Conservation (phyloP, 2,113 vertebrate genomes). For the Tragelaphus buxtoni region DNA sequence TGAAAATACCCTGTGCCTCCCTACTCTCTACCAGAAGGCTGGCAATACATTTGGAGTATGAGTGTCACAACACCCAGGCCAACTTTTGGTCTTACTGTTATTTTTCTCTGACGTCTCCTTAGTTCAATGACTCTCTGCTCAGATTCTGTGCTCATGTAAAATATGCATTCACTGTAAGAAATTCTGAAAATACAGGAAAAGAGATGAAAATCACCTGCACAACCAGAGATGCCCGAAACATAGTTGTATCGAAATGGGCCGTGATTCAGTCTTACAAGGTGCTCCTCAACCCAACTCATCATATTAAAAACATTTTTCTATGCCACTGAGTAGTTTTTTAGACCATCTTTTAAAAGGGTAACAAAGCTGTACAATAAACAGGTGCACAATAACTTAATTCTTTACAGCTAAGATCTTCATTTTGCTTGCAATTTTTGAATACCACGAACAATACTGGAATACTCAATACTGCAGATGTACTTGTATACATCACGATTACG, state of each 20-base stretch:
- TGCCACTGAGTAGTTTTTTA: background rate
- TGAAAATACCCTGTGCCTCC: background rate
- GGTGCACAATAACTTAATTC: background rate
- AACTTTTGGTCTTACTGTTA: background rate
- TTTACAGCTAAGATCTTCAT: background rate
- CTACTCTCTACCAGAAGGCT: background rate
- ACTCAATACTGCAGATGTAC: background rate
- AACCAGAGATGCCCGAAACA: background rate
- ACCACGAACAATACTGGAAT: background rate
- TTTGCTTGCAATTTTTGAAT: background rate
- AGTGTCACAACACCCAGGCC: background rate
- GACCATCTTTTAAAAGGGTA: background rate
- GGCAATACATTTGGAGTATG: background rate
- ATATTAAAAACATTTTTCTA: background rate
- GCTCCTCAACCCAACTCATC: background rate
- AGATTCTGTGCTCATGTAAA: background rate
- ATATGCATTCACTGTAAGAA: background rate
- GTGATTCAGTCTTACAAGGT: background rate
- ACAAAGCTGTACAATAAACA: background rate
- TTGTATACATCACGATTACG: background rate
- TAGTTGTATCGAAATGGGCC: background rate
- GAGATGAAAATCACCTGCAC: background rate
- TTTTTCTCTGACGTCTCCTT: background rate
- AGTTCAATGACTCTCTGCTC: background rate
- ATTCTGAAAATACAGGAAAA: conserved; percentile 1